phyloP scores from a whole-genome alignment of 2,113 vertebrate genomes.

The Platichthys flesus region DNA sequence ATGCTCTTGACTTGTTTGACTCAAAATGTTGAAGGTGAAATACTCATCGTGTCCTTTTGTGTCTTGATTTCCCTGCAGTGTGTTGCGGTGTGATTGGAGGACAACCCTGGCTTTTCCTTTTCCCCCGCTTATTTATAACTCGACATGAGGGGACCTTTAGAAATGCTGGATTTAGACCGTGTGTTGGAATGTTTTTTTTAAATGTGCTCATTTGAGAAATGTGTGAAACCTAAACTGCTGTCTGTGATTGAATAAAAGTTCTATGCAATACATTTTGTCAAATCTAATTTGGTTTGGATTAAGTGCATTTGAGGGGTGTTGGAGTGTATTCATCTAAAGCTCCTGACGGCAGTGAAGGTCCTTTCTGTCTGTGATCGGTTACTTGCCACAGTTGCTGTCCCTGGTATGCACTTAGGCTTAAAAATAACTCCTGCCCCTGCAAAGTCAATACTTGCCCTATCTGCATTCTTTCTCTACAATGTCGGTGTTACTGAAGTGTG shows the following conservation, averaged over 20 bases:
- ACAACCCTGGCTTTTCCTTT: constrained; percentile 1
- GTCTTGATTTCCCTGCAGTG: constrained; percentile 49
- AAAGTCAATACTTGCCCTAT: constrained; percentile 75
- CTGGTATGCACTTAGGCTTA: constrained; percentile 74
- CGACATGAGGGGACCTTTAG: constrained; percentile 41
- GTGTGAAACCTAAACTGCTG: constrained; percentile 42
- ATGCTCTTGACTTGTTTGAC: not conserved
- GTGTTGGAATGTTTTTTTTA: constrained; percentile 15
- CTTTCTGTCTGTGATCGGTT: constrained; percentile 22
- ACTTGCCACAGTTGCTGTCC: constrained; percentile 76
- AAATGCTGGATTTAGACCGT: constrained; percentile 8
- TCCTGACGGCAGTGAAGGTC: constrained; percentile 10
- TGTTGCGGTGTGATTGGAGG: constrained; percentile 56
- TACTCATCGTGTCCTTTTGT: constrained; percentile 1
- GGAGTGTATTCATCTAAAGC: not conserved
- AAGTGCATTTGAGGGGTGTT: not conserved
- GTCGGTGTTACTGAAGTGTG: constrained; percentile 38
- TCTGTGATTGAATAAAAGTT: constrained; percentile 74
- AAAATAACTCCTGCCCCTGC: constrained; percentile 77
- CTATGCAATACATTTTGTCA: constrained; percentile 74
- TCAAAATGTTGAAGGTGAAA: not conserved
- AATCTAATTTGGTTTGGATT: not conserved
- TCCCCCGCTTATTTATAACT: constrained; percentile 69
- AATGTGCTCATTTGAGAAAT: not conserved
- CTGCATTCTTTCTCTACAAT: constrained; percentile 66